Evolutionary conservation across 2,113 vertebrate species (phyloP).

Genomic region (Polypterus bichir): DNA sequence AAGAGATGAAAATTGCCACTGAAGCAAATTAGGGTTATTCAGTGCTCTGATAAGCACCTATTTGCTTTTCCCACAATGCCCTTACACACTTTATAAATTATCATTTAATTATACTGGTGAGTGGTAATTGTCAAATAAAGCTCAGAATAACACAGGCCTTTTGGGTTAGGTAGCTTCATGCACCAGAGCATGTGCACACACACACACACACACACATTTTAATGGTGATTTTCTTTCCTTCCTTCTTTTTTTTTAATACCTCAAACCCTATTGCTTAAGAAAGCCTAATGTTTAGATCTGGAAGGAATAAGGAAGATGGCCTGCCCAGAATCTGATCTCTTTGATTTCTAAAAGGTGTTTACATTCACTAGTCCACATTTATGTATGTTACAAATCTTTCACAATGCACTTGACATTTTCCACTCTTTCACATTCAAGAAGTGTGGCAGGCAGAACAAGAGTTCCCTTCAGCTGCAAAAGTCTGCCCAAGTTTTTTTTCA

Average conservation of each 20-base stretch:
- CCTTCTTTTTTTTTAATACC: not conserved
- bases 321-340: conserved; percentile 1
- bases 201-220: no score
- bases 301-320: not conserved
- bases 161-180: conserved; percentile 60
- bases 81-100: conserved; percentile 85
- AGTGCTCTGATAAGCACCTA: conserved; percentile 73
- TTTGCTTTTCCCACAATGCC: conserved; percentile 77
- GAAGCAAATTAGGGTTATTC: conserved; percentile 74
- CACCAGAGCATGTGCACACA: conserved; percentile 17
- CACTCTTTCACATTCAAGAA: no score
- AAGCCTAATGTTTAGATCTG: no score
- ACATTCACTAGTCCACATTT: conserved; percentile 1
- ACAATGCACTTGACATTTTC: no score
- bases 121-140: conserved; percentile 78
- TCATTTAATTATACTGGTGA: conserved; percentile 83
- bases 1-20: conserved; percentile 72
- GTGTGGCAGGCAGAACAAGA: no score
- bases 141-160: conserved; percentile 65
- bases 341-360: not conserved
- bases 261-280: no score
- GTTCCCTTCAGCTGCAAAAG: no score
- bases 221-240: not conserved
- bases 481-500: no score
- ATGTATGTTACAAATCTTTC: no score